Evolutionary conservation across 2,113 vertebrate genomes (phyloP), one percentile per base, ranked within the genome.

Genomic region (Apodemus sylvaticus): DNA sequence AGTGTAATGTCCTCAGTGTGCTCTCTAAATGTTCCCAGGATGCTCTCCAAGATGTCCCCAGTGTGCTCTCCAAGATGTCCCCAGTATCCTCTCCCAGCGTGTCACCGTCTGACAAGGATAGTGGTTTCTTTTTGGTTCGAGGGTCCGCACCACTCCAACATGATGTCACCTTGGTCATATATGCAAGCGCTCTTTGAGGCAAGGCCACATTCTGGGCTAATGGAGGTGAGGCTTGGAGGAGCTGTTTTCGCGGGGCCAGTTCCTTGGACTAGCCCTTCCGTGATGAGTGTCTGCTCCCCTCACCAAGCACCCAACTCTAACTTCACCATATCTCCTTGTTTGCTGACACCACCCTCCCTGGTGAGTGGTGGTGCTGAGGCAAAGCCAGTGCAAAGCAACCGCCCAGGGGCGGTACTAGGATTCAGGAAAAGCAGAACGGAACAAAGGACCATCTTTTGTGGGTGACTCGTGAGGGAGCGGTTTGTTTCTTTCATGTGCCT

Each of bases 41-140:
- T n/a, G 0, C 51, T 91, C 29, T 64, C 64, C 64, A 31, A 66
- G n/a, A 66, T 66, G 29, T 66, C 64, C 7, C 22, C 60, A 24
- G 60, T 24, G 60, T 62, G 16, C 5, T 60, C 58, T 60, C 58
- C 6, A 17, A 60, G 58, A 64, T 64, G 24, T 64, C 20, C 66
- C 66, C 66, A 68, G 31, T 68, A 31, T 68, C 31, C 13, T 34
- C 31, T 48, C 45, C 12, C 10, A 14, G 17, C 19, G 13, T 48
- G 48, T 74, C 68, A 39, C 51, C 53, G 55, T 94, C 81, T 58
- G 20, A 62, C 78, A 93, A 79, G n/a, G 83, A 76, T 7, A 45
- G 53, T 39, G 11, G 66, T 58, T 58, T 45, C 14, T 20, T 1
- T 58, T 26, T 31, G 87, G 31, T 26, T 31, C 7, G 66, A 51